phyloP scores from a whole-genome alignment of 1,140 invertebrate species.

The Papilio glaucus region DNA sequence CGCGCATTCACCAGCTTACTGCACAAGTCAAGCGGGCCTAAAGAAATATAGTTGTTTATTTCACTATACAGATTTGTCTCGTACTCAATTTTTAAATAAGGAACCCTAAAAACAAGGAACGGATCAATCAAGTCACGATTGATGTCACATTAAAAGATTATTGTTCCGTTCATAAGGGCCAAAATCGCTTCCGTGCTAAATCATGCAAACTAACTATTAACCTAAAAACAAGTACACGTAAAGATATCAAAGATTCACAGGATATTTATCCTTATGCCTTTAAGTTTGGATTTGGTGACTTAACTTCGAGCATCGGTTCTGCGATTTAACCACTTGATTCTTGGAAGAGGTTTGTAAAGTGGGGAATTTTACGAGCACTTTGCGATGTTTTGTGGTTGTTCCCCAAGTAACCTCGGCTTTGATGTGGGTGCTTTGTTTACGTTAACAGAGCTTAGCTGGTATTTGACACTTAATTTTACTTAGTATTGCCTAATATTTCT shows the following conservation, averaged over 20 bases:
- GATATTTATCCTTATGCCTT: slow-evolving; percentile 23
- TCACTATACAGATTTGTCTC: too few species aligned
- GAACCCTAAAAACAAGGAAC: slow-evolving; percentile 22
- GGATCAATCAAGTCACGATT: neutral
- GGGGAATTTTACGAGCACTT: neutral
- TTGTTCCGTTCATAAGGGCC: neutral
- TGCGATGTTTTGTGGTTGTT: neutral
- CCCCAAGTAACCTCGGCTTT: neutral
- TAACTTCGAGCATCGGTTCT: neutral
- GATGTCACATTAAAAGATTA: slow-evolving; percentile 17
- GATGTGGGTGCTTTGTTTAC: slow-evolving; percentile 4
- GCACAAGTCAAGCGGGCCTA: too few species aligned
- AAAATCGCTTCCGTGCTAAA: slow-evolving; percentile 23
- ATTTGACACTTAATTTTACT: neutral
- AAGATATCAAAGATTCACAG: slow-evolving; percentile 24
- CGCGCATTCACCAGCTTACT: too few species aligned
- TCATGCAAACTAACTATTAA: slow-evolving; percentile 28
- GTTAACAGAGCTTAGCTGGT: neutral
- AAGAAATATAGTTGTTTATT: too few species aligned
- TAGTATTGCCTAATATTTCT: neutral
- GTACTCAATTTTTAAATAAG: neutral
- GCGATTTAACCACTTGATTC: neutral
- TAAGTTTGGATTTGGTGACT: neutral
- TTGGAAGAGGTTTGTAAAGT: slow-evolving; percentile 5
- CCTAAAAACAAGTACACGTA: slow-evolving; percentile 3